Conservation (phyloP, 37 sponge, comb jelly and placozoan genomes). For the Oopsacas minuta region DNA sequence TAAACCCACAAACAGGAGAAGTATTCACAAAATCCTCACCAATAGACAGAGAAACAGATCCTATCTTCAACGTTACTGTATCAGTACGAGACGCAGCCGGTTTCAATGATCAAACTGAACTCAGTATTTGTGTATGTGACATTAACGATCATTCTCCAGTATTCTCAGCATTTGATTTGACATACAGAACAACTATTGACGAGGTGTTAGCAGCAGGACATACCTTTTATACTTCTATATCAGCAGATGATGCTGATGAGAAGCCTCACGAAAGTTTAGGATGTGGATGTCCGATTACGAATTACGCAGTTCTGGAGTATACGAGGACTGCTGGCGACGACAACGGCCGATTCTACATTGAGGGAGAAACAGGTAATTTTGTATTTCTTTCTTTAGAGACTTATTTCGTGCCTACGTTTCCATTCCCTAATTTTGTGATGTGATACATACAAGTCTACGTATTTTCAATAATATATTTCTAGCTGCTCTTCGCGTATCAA, state of each 20-base stretch:
- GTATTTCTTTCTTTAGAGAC: too few relatives aligned
- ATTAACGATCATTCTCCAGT: neutral
- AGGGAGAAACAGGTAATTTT: neutral
- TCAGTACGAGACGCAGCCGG: neutral
- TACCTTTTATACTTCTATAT: neutral
- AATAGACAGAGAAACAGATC: neutral
- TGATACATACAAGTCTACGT: too few relatives aligned
- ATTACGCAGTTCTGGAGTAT: constrained; percentile 30
- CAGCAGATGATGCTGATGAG: neutral
- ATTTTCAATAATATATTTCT: too few relatives aligned
- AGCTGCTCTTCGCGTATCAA: neutral
- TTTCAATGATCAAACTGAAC: neutral
- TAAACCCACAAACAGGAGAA: neutral
- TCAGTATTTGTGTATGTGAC: constrained; percentile 12
- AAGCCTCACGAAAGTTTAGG: neutral
- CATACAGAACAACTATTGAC: neutral
- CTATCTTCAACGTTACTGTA: neutral
- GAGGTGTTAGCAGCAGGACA: neutral
- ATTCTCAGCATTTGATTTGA: neutral
- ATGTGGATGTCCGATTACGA: neutral
- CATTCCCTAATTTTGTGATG: too few relatives aligned
- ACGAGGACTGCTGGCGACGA: constrained; percentile 12
- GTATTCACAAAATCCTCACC: neutral
- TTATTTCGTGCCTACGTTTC: too few relatives aligned
- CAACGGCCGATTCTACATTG: neutral